A percentile compares a stretch with the other conserved stretches of the same genome.
These are phyloP conservation scores for Malurus melanocephalus DNA, from an alignment of 2,113 vertebrate genomes.

Conservation along the genomic window DNA sequence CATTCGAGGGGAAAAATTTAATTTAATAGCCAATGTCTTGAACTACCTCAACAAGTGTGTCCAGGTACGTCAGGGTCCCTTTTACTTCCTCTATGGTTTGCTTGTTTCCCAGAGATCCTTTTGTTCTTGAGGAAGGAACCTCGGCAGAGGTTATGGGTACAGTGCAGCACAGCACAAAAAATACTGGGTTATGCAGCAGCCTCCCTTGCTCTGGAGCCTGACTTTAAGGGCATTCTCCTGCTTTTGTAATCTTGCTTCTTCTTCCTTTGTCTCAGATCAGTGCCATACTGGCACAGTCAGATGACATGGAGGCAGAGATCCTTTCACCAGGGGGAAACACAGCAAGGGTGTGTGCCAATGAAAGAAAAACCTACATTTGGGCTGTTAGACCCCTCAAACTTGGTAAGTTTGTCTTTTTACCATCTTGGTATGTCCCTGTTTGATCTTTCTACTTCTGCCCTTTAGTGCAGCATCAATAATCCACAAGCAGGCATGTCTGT, in stretches of 20 bases:
- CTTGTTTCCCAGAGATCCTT: neutral
- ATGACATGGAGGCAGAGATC: slow-evolving; percentile 40
- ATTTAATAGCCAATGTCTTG: slow-evolving; percentile 80
- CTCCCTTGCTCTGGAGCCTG: neutral
- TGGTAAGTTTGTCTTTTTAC: slow-evolving; percentile 27
- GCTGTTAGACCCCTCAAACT: slow-evolving; percentile 38
- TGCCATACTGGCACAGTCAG: slow-evolving; percentile 24
- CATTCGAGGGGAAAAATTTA: slow-evolving; percentile 77
- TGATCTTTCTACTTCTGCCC: neutral
- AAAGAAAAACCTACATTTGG: slow-evolving; percentile 70
- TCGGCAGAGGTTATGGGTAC: neutral
- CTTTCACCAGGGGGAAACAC: neutral
- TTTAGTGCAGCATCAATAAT: neutral
- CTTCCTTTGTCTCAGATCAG: slow-evolving; percentile 53
- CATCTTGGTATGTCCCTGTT: neutral
- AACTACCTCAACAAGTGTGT: slow-evolving; percentile 60
- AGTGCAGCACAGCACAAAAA: neutral
- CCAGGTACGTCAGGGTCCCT: slow-evolving; percentile 52
- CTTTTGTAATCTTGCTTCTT: neutral
- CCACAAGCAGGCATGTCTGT: neutral
- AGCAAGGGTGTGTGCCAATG: slow-evolving; percentile 47
- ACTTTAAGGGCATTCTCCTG: neutral
- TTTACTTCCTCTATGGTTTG: neutral
- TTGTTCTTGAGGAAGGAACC: neutral
- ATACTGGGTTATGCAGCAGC: neutral